These are phyloP conservation scores for Psephotus haematonotus DNA, from an alignment of 2,113 vertebrate species.

Conservation along the genomic window DNA sequence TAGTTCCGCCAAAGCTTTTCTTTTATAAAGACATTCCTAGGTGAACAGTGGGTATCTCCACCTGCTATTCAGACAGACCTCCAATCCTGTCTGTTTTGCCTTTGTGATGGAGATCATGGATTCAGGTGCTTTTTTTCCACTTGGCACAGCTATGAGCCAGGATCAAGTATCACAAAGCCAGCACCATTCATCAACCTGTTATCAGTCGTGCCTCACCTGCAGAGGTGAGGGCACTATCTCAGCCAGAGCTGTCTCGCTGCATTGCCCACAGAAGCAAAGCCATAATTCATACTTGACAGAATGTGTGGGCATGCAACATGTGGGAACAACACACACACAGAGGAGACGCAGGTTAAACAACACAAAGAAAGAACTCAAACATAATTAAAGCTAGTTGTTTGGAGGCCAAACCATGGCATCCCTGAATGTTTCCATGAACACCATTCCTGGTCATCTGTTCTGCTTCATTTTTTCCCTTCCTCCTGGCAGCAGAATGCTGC, in stretches of 20 bases:
- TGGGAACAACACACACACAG: background rate
- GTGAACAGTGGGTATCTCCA: background rate
- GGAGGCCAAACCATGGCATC: background rate
- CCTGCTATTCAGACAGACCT: background rate
- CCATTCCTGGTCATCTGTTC: background rate
- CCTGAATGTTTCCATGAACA: background rate
- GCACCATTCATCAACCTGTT: fast-evolving
- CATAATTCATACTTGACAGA: background rate
- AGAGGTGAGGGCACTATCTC: background rate
- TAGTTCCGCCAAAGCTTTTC: background rate
- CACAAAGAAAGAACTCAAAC: background rate
- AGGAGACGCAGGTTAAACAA: background rate
- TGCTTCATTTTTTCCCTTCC: background rate
- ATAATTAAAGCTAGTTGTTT: background rate
- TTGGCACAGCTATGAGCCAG: background rate
- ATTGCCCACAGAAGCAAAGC: background rate
- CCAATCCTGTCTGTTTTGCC: background rate
- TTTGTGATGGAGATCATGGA: background rate
- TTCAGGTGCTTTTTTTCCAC: background rate
- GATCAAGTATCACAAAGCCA: background rate
- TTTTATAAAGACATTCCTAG: background rate
- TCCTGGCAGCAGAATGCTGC: background rate
- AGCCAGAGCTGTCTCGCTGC: background rate
- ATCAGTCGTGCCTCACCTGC: background rate
- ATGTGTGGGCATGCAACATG: background rate